Conservation (phyloP, 2,113 vertebrate genomes). For the Atractosteus spatula region DNA sequence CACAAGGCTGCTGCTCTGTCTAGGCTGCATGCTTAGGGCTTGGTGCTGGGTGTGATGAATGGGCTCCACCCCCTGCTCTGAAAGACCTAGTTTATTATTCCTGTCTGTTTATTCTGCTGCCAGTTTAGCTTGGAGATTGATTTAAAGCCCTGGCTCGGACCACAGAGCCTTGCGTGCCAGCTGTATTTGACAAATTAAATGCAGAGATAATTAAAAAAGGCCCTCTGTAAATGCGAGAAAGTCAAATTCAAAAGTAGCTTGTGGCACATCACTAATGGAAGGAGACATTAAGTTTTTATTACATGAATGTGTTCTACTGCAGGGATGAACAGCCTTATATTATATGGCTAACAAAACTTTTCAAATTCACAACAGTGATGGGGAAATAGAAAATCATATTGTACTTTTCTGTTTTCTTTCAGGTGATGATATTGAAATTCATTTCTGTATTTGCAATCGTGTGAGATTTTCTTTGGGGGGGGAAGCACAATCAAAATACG, state of each 20-base stretch:
- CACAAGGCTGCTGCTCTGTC: neutral
- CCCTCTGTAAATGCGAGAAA: neutral
- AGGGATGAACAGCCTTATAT: too few relatives aligned
- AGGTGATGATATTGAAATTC: too few relatives aligned
- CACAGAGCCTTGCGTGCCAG: constrained; percentile 11
- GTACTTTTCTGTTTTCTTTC: too few relatives aligned
- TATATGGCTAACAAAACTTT: too few relatives aligned
- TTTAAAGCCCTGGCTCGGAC: constrained; percentile 16
- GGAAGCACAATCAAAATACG: too few relatives aligned
- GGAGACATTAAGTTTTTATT: too few relatives aligned
- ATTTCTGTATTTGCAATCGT: too few relatives aligned
- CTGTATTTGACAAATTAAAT: constrained; percentile 20
- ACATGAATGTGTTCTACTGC: too few relatives aligned
- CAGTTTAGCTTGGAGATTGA: constrained; percentile 20
- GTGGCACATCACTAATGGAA: too few relatives aligned
- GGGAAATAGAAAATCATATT: too few relatives aligned
- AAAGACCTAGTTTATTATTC: constrained; percentile 18
- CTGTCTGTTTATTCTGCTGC: constrained; percentile 24
- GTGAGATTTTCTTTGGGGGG: too few relatives aligned
- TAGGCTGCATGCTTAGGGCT: neutral
- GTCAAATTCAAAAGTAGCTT: constrained; percentile 5
- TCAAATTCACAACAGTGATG: too few relatives aligned
- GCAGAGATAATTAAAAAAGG: constrained; percentile 11
- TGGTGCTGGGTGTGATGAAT: neutral
- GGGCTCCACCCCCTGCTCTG: neutral